Base-by-base conservation (phyloP, 92 coral and sea anemone genomes). In the Porites divaricata region DNA sequence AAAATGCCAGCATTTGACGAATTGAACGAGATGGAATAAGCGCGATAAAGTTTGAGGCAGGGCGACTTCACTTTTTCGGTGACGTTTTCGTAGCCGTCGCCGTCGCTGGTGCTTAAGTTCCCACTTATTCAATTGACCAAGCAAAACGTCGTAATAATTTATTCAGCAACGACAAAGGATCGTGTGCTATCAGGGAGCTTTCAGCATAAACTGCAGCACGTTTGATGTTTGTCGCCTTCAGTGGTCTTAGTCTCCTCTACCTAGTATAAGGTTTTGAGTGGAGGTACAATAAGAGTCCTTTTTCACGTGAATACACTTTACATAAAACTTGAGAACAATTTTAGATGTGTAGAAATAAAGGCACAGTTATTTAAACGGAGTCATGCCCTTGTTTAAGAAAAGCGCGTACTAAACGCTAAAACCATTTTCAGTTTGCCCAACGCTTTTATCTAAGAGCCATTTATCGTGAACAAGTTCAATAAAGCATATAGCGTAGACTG, bases 91-190 rank as follows among this genome's bases (percentile, higher is more conserved):
- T 35, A 4, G 45, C 45, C 45, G 45, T 35, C 45, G 45, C 45
- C 0, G 45, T 35, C 45, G 45, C 4, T 64, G 69, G 25, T 64
- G 24, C 69, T 64, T 64, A 64, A 64, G 69, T 14, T 64, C 69
- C 28, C 69, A 64, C 69, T 64, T 64, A 64, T n/a, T n/a, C n/a
- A n/a, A n/a, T 64, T 64, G 69, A 14, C 69, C 69, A 64, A 64
- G 69, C 19, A 64, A 64, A 64, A 64, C 69, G 69, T 64, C 69
- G 69, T 64, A 64, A 64, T 64, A 64, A 64, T 20, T 64, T 64
- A 64, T 64, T 64, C 69, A 64, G 69, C 69, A 64, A 64, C 69
- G 25, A 64, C 69, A 64, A n/a, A 64, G 69, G 69, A 64, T 64
- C 9, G 69, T 64, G 69, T 25, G 19, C 6, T 35, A 35, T 35